Evolutionary conservation across 37 sponge, comb jelly and placozoan species (phyloP).

Genomic region (Chondrosia reniformis): DNA sequence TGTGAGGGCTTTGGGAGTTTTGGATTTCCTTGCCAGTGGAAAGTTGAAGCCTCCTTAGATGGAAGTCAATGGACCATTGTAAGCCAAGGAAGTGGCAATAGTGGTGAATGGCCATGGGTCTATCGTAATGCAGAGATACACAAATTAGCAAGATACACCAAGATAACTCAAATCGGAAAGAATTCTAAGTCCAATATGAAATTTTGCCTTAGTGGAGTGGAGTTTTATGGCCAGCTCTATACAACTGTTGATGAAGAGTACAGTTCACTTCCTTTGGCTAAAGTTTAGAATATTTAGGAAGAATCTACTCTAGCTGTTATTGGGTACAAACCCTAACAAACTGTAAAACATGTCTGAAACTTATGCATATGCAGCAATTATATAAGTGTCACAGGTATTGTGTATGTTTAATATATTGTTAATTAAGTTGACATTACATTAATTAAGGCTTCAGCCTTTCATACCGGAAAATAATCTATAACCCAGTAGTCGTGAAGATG

Average conservation of each 20-base stretch:
- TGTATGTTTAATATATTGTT: no score
- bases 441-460: no score
- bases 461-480: no score
- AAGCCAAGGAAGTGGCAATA: not conserved
- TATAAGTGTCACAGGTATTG: no score
- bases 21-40: constrained; percentile 14
- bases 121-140: not conserved
- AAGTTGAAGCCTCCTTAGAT: not conserved
- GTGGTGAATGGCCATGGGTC: not conserved
- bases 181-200: not conserved
- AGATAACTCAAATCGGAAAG: constrained; percentile 7
- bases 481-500: no score
- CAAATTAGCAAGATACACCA: not conserved
- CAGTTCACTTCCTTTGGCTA: no score
- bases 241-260: not conserved
- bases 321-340: no score
- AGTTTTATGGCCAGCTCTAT: constrained; percentile 24
- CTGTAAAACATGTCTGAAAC: no score
- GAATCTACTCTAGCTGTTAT: no score
- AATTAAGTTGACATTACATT: no score
- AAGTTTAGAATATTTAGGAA: no score
- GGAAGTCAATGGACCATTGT: not conserved
- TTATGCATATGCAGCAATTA: no score
- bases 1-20: not conserved
- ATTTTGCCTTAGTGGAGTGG: constrained; percentile 31